Conservation (phyloP, 2,888 invertebrate genomes). For the Andrena praecox region DNA sequence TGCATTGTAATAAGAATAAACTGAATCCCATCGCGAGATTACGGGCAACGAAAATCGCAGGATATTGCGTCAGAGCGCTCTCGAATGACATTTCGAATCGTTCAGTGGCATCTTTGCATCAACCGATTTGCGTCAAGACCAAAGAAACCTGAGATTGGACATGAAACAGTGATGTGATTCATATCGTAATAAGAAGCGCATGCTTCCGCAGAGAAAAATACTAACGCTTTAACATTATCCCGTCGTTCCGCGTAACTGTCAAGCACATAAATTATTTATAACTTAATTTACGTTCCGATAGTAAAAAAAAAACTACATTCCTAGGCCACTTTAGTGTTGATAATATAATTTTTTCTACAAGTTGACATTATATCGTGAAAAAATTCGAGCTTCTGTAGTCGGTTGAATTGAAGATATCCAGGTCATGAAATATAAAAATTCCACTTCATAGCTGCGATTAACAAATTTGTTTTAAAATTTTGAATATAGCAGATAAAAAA, state of each 20-base stretch:
- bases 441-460: no score
- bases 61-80: slow-evolving; percentile 25
- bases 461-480: no score
- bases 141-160: slow-evolving; percentile 20
- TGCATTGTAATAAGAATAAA: slow-evolving; percentile 6
- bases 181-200: background rate
- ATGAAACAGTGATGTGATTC: slow-evolving; percentile 16
- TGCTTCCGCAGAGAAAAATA: slow-evolving; percentile 2
- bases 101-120: slow-evolving; percentile 13
- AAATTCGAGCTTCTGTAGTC: no score
- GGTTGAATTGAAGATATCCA: no score
- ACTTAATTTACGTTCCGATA: background rate
- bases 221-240: background rate
- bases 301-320: background rate
- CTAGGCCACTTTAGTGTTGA: no score
- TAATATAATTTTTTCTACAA: no score
- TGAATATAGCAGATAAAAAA: no score
- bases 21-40: slow-evolving; percentile 10
- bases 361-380: no score
- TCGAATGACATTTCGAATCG: slow-evolving; percentile 31
- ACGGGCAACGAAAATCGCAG: slow-evolving; percentile 35
- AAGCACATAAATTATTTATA: background rate
- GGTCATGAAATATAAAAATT: no score
- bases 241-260: background rate
- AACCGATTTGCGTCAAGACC: slow-evolving; percentile 24